Conservation (phyloP, 2,888 invertebrate species). For the Alsophila aescularia region DNA sequence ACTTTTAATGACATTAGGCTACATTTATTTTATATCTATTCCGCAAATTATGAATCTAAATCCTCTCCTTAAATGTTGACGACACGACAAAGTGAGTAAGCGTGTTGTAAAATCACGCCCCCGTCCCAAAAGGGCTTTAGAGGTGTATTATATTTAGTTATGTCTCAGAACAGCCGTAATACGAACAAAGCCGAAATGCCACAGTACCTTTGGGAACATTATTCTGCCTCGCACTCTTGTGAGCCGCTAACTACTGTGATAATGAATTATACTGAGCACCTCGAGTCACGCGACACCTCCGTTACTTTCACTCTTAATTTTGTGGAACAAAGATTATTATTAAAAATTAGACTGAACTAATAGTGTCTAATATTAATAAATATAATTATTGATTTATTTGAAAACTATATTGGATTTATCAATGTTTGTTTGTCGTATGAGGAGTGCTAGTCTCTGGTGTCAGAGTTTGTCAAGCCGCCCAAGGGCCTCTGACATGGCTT, state of each 20-base stretch:
- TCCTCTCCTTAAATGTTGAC: conserved; percentile 1
- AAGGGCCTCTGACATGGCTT: too few relatives aligned
- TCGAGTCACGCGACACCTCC: neutral
- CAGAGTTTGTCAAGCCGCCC: too few relatives aligned
- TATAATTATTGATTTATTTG: too few relatives aligned
- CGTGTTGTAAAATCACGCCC: conserved; percentile 16
- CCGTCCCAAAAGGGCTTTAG: conserved; percentile 14
- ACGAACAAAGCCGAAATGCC: conserved; percentile 13
- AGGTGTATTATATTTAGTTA: conserved; percentile 6
- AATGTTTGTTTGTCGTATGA: too few relatives aligned
- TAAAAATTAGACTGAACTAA: too few relatives aligned
- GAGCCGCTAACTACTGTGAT: conserved; percentile 29
- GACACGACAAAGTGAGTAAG: conserved; percentile 9
- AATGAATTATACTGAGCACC: conserved; percentile 14
- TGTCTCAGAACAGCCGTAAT: conserved; percentile 8
- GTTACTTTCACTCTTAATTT: neutral
- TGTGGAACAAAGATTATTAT: neutral
- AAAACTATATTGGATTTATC: too few relatives aligned
- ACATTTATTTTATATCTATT: neutral
- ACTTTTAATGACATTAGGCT: too few relatives aligned
- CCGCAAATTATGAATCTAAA: neutral
- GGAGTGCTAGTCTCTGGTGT: too few relatives aligned
- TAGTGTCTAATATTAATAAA: too few relatives aligned
- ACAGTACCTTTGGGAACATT: conserved; percentile 29
- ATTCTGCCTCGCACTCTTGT: conserved; percentile 26